Conservation (phyloP, 2,888 invertebrate species). For the Caradrina kadenii region DNA sequence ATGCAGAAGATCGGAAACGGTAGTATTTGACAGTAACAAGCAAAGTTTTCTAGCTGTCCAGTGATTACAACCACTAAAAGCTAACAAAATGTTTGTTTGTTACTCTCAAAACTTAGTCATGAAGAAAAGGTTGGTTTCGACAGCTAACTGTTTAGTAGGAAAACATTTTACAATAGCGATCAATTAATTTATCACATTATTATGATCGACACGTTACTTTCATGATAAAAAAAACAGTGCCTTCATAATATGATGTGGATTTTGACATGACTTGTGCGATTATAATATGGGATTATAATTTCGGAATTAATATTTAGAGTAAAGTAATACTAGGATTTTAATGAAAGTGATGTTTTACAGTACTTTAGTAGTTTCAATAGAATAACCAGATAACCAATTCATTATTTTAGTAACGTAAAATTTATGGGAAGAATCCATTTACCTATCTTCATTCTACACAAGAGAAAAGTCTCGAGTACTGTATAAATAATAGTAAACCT, state of each 20-base stretch:
- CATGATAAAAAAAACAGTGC: slow-evolving; percentile 81
- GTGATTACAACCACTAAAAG: slow-evolving; percentile 3
- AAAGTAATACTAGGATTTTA: slow-evolving; percentile 61
- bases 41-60: slow-evolving; percentile 2
- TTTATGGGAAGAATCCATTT: slow-evolving; percentile 18
- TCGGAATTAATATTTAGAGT: slow-evolving; percentile 62
- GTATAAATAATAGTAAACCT: background rate
- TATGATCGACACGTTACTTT: slow-evolving; percentile 64
- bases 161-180: slow-evolving; percentile 51
- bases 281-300: slow-evolving; percentile 63
- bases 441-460: background rate
- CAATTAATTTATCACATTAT: slow-evolving; percentile 69
- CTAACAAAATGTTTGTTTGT: slow-evolving; percentile 22
- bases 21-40: slow-evolving; percentile 29
- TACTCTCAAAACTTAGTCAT: slow-evolving; percentile 19
- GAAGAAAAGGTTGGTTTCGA: slow-evolving; percentile 24
- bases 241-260: slow-evolving; percentile 80
- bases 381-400: slow-evolving; percentile 25
- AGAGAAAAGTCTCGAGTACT: background rate
- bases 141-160: slow-evolving; percentile 52
- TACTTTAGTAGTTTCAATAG: slow-evolving; percentile 38
- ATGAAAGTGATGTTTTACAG: slow-evolving; percentile 45
- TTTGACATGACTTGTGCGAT: slow-evolving; percentile 70
- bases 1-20: background rate
- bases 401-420: slow-evolving; percentile 42